These are phyloP conservation scores for Vanessa cardui DNA, from an alignment of 2,888 invertebrate species.

Conservation along the genomic window DNA sequence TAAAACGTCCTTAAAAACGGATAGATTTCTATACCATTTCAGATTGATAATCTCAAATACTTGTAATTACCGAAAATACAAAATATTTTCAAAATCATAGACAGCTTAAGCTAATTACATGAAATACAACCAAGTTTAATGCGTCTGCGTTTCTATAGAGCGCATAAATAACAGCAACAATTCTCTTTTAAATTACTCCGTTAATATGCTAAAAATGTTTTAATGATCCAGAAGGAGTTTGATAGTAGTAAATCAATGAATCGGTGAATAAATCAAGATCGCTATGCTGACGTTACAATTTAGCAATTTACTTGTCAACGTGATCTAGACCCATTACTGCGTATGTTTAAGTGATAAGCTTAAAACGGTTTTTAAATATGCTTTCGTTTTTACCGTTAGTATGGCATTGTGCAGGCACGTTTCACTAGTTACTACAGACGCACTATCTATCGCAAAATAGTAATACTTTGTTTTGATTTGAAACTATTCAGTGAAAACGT, in stretches of 20 bases:
- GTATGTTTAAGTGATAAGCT: slow-evolving; percentile 42
- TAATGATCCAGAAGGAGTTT: slow-evolving; percentile 39
- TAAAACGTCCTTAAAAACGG: too few species aligned
- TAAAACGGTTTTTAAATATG: slow-evolving; percentile 15
- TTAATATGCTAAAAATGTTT: slow-evolving; percentile 36
- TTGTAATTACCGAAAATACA: neutral
- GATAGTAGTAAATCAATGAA: slow-evolving; percentile 37
- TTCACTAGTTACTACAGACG: neutral
- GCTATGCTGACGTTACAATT: slow-evolving; percentile 67
- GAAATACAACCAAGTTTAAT: slow-evolving; percentile 5
- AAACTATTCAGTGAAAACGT: neutral
- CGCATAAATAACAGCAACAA: slow-evolving; percentile 7
- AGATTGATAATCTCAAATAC: too few species aligned
- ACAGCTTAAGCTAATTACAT: neutral
- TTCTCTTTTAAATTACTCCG: slow-evolving; percentile 33
- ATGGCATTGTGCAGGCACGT: too few species aligned
- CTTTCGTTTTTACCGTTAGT: neutral
- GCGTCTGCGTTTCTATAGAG: neutral
- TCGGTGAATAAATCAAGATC: slow-evolving; percentile 60
- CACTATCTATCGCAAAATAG: too few species aligned
- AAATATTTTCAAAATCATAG: neutral
- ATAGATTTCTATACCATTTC: too few species aligned
- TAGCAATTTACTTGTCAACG: slow-evolving; percentile 73
- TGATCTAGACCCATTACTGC: slow-evolving; percentile 65
- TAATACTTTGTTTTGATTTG: neutral